phyloP scores from a whole-genome alignment of 2,797 vertebrate genomes.

The Pampus argenteus region DNA sequence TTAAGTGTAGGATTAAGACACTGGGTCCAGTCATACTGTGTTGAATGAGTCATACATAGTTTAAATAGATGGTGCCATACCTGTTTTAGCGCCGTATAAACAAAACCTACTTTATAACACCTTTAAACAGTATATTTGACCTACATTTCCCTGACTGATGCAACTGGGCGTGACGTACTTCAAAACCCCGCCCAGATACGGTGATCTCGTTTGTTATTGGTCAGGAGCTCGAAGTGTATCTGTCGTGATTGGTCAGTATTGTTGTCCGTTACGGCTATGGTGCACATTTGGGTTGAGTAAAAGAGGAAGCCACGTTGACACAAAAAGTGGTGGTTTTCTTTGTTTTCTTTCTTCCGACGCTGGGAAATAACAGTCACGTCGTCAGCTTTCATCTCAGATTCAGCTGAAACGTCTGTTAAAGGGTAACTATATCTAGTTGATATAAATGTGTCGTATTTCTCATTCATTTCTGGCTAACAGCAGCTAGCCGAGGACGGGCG shows the following conservation, averaged over 20 bases:
- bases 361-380: constrained; percentile 4
- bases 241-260: constrained; percentile 63
- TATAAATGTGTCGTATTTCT: not conserved
- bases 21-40: not conserved
- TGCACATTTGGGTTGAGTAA: constrained; percentile 9
- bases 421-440: constrained; percentile 29
- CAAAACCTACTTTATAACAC: constrained; percentile 29
- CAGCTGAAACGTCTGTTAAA: not conserved
- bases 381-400: not conserved
- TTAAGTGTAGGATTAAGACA: not conserved
- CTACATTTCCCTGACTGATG: constrained; percentile 71
- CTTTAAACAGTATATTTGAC: constrained; percentile 36
- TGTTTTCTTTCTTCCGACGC: not conserved
- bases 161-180: constrained; percentile 50
- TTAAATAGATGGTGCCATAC: not conserved
- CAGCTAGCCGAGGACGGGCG: constrained; percentile 18
- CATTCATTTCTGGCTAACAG: constrained; percentile 38
- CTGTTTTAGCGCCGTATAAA: not conserved
- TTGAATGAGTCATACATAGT: not conserved
- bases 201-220: constrained; percentile 57
- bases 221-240: fast-evolving
- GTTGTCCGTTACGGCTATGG: not conserved
- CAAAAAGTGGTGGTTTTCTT: constrained; percentile 16
- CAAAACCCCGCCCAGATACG: constrained; percentile 47
- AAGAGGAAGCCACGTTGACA: constrained; percentile 85